phyloP scores from a whole-genome alignment of 2,113 vertebrate genomes.

The Corythoichthys haematopterus region DNA sequence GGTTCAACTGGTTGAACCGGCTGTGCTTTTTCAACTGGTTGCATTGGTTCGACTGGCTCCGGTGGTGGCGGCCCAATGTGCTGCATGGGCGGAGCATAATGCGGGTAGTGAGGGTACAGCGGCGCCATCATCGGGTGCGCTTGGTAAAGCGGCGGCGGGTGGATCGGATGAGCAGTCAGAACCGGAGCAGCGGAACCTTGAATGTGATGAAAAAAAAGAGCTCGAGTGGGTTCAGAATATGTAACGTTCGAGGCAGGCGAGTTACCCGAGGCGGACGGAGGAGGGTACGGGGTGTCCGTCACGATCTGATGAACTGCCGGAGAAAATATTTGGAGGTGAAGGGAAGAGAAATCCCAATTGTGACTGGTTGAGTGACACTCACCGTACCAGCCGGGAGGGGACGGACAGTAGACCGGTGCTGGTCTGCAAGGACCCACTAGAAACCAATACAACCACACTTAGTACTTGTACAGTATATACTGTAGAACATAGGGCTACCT shows the following conservation, averaged over 20 bases:
- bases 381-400: conserved; percentile 77
- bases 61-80: conserved; percentile 20
- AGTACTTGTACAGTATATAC: too few species aligned
- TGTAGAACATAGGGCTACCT: too few species aligned
- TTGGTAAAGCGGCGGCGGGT: conserved; percentile 44
- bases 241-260: background rate
- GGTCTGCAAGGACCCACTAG: conserved; percentile 71
- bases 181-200: conserved; percentile 66
- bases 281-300: conserved; percentile 73
- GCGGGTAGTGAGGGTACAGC: conserved; percentile 35
- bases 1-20: background rate
- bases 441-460: background rate
- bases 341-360: background rate
- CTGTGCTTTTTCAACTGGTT: background rate
- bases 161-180: conserved; percentile 58
- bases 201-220: background rate
- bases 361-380: conserved; percentile 26
- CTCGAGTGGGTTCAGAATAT: background rate
- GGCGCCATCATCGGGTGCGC: conserved; percentile 33
- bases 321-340: conserved; percentile 13
- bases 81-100: conserved; percentile 17
- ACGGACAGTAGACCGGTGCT: conserved; percentile 72
- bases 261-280: conserved; percentile 60
- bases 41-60: background rate
- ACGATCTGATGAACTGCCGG: conserved; percentile 75